Conservation (phyloP, 2,797 vertebrate species). For the Pteropus rufus region DNA sequence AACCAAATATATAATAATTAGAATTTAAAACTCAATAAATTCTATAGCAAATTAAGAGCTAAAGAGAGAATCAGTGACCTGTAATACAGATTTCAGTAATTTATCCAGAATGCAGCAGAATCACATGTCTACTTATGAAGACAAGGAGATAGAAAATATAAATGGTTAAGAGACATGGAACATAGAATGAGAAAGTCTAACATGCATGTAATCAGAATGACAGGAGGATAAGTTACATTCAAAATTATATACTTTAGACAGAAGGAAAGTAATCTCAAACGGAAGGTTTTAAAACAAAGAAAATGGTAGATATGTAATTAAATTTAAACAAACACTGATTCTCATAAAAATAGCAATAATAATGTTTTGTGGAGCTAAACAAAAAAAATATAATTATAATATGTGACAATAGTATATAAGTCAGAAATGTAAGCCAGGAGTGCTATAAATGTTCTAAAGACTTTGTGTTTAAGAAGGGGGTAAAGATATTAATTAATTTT, state of each 20-base stretch:
- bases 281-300: background rate
- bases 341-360: background rate
- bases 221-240: background rate
- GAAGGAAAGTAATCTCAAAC: background rate
- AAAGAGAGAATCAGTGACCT: background rate
- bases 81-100: background rate
- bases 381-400: constrained; percentile 2
- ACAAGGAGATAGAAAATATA: background rate
- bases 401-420: background rate
- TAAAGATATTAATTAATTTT: background rate
- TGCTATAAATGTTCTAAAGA: background rate
- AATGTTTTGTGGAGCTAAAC: background rate
- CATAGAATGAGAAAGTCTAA: background rate
- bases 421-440: background rate
- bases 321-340: background rate
- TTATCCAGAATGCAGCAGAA: background rate
- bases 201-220: background rate
- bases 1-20: background rate
- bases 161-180: background rate
- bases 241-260: background rate
- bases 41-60: constrained; percentile 14
- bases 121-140: background rate
- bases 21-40: constrained; percentile 7
- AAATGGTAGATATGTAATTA: background rate
- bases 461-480: background rate